Conservation (phyloP, 2,888 invertebrate genomes). For the Dolichopus griseipennis region DNA sequence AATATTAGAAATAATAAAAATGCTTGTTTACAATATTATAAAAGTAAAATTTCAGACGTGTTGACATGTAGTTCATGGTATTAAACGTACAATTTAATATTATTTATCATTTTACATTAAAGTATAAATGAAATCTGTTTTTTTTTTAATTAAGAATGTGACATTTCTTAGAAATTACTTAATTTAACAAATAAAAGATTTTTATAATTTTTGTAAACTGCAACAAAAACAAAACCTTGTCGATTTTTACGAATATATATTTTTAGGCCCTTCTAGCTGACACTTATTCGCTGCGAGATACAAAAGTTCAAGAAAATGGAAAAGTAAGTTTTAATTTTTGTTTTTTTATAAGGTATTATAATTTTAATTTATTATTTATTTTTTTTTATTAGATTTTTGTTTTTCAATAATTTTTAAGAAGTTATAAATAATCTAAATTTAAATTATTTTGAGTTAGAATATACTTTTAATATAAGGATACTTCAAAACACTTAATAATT, state of each 20-base stretch:
- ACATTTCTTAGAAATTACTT: no score
- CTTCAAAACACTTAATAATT: neutral
- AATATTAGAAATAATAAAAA: no score
- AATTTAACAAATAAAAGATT: no score
- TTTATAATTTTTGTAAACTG: no score
- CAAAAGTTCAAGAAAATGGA: slow-evolving; percentile 76
- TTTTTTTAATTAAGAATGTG: no score
- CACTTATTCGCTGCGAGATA: slow-evolving; percentile 49
- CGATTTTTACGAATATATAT: slow-evolving; percentile 19
- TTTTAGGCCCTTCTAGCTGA: slow-evolving; percentile 55
- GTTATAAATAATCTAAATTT: neutral
- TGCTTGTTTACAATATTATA: no score
- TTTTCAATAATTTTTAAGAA: slow-evolving; percentile 11
- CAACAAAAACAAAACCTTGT: neutral
- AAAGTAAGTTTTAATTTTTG: slow-evolving; percentile 52
- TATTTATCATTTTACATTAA: no score
- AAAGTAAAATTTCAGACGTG: no score
- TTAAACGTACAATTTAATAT: no score
- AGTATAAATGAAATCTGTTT: no score
- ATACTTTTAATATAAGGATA: neutral
- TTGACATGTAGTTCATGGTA: no score
- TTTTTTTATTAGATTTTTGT: slow-evolving; percentile 21
- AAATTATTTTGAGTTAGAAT: neutral
- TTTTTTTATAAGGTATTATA: neutral
- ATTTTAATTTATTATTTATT: slow-evolving; percentile 17